Evolutionary conservation across 2,797 vertebrate genomes (phyloP).

Genomic region (Sciaenops ocellatus): DNA sequence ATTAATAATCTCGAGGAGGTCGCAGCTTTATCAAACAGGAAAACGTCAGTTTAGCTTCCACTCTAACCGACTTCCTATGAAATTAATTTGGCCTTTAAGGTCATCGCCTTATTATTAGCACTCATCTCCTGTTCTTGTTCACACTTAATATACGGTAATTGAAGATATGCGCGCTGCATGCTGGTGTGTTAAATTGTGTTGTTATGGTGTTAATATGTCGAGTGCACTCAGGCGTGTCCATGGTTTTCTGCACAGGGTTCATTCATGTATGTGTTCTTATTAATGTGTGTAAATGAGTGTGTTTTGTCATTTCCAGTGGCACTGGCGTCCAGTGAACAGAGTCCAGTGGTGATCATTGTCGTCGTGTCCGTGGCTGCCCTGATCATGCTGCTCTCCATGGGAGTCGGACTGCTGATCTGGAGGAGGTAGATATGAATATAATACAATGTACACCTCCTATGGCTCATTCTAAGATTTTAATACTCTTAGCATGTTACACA

Average conservation of each 20-base stretch:
- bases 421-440: slow-evolving; percentile 87
- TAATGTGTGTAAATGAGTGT: slow-evolving; percentile 3
- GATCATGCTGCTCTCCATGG: slow-evolving; percentile 91
- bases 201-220: background rate
- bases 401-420: slow-evolving; percentile 90
- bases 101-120: slow-evolving; percentile 9
- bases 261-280: background rate
- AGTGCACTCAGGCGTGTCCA: background rate
- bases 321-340: slow-evolving; percentile 91
- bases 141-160: slow-evolving; percentile 3
- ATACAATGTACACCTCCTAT: background rate
- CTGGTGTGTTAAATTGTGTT: background rate
- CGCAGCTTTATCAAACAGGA: background rate
- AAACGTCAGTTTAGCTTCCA: slow-evolving; percentile 11
- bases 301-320: slow-evolving; percentile 79
- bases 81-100: slow-evolving; percentile 3
- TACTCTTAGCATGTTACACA: background rate
- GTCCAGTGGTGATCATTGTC: slow-evolving; percentile 87
- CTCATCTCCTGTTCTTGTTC: slow-evolving; percentile 17
- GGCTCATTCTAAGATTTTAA: slow-evolving; percentile 5
- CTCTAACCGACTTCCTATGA: background rate
- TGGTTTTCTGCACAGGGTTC: background rate
- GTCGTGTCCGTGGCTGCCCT: slow-evolving; percentile 92
- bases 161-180: slow-evolving; percentile 3
- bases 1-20: background rate